Evolutionary conservation across 2,888 invertebrate genomes (phyloP).

Genomic region (Heteropelma amictum): DNA sequence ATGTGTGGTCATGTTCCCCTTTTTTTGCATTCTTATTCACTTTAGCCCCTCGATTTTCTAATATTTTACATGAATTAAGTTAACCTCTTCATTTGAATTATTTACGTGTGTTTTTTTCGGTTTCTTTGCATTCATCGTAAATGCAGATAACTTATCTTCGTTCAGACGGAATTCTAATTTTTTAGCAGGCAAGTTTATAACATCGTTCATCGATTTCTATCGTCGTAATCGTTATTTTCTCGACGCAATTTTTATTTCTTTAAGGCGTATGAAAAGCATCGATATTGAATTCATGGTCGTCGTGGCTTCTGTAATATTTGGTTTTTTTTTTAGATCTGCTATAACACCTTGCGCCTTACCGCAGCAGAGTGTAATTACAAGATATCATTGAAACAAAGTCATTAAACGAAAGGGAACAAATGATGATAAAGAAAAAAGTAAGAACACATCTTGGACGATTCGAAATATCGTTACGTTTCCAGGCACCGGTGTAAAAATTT

Average conservation of each 20-base stretch:
- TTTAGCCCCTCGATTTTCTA: conserved; percentile 31
- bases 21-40: conserved; percentile 7
- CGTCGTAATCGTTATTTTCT: conserved; percentile 2
- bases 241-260: conserved; percentile 38
- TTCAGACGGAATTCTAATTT: conserved; percentile 46
- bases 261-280: conserved; percentile 41
- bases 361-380: conserved; percentile 29
- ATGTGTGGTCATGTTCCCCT: conserved; percentile 19
- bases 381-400: background rate
- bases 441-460: background rate
- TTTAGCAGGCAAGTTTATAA: conserved; percentile 46
- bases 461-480: background rate
- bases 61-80: conserved; percentile 37
- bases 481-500: background rate
- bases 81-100: conserved; percentile 4
- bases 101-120: background rate
- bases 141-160: conserved; percentile 41
- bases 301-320: no score
- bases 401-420: background rate
- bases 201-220: conserved; percentile 17
- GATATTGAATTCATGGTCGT: no score
- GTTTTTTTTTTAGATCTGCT: background rate
- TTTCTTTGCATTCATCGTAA: background rate
- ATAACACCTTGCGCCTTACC: conserved; percentile 12
- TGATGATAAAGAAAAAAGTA: background rate